Percentiles rank a stretch among this genome's conserved stretches.
Evolutionary conservation across 2,113 vertebrate genomes (phyloP).

Genomic region (Grantiella picta): DNA sequence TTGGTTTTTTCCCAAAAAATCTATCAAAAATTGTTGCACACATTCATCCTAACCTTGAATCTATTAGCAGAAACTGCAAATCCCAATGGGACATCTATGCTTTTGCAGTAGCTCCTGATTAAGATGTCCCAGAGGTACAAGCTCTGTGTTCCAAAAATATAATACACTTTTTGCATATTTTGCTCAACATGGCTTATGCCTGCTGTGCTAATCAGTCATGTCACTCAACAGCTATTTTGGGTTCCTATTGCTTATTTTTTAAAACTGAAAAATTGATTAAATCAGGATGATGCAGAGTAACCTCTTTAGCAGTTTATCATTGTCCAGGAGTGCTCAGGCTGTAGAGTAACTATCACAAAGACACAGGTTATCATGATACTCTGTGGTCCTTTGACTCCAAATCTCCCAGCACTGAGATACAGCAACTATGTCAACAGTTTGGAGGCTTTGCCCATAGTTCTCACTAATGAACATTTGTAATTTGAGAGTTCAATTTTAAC

Average conservation of each 20-base stretch:
- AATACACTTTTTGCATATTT: conserved; percentile 9
- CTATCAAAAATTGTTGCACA: neutral
- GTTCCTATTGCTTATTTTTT: neutral
- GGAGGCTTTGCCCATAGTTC: neutral
- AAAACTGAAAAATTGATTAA: neutral
- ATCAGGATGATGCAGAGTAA: neutral
- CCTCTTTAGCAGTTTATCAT: neutral
- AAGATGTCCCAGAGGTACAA: neutral
- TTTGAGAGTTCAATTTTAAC: neutral
- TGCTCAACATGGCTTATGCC: neutral
- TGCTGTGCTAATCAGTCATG: conserved; percentile 27
- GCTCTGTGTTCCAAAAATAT: neutral
- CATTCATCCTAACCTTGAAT: neutral
- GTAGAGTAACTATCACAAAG: neutral
- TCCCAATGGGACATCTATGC: neutral
- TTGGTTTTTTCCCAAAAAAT: neutral
- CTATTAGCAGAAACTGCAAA: neutral
- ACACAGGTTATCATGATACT: neutral
- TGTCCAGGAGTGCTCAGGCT: neutral
- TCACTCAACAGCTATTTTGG: neutral
- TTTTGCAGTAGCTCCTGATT: conserved; percentile 17
- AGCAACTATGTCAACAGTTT: neutral
- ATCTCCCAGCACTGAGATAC: neutral
- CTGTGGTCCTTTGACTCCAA: neutral
- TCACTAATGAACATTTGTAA: neutral